phyloP scores from a whole-genome alignment of 2,113 vertebrate genomes.

The Origma solitaria region DNA sequence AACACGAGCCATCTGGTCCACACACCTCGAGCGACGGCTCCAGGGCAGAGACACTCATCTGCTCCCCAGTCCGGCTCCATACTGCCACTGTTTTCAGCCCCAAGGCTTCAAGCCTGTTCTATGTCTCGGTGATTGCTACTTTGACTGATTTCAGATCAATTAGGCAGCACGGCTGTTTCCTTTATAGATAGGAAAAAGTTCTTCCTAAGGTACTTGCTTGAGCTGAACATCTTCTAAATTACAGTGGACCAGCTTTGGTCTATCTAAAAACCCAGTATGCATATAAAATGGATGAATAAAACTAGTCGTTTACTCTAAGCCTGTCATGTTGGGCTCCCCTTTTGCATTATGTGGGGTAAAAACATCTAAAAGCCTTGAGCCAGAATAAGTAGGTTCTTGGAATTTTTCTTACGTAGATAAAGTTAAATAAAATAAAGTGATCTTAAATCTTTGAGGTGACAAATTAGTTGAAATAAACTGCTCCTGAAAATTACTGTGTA shows the following conservation, averaged over 20 bases:
- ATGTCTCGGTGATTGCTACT: not conserved
- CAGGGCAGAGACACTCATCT: not conserved
- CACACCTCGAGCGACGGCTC: not conserved
- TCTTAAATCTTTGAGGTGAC: not conserved
- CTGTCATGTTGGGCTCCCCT: not conserved
- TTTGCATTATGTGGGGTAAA: not conserved
- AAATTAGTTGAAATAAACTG: not conserved
- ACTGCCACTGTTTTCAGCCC: not conserved
- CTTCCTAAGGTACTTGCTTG: not conserved
- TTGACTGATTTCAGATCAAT: not conserved
- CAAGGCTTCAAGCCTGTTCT: not conserved
- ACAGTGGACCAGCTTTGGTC: not conserved
- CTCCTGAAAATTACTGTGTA: not conserved
- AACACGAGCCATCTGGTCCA: not conserved
- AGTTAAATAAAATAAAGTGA: not conserved
- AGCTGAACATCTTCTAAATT: not conserved
- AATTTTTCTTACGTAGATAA: not conserved
- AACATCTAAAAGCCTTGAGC: not conserved
- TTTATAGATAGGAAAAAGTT: accelerated
- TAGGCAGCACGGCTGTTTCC: not conserved
- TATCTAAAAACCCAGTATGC: not conserved
- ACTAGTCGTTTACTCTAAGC: not conserved
- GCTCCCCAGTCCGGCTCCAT: not conserved
- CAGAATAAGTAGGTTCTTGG: not conserved
- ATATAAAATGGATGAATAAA: not conserved